Evolutionary conservation across 2,797 vertebrate genomes (phyloP), one percentile per base, ranked within the genome.

Genomic region (Myiotriccus ornatus): DNA sequence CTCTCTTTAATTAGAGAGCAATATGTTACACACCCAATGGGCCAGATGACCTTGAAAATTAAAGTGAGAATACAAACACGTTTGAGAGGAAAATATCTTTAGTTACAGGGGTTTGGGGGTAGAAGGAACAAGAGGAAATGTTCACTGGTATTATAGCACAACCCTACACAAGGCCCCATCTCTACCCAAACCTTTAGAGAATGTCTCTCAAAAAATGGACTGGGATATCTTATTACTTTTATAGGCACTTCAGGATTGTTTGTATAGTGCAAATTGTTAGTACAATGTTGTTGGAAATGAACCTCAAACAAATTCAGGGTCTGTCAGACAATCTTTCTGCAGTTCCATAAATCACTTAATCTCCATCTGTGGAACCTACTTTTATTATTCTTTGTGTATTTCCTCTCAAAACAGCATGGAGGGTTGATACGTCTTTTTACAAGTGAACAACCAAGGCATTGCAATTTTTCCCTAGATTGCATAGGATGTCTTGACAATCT

Each of bases 21-120:
- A 56, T 74, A 76, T 77, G 37, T 70, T 91, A 82, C 55, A n/a
- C 21, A 73, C 28, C 7, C 56, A 79, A 67, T 73, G 34, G 74
- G 34, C 77, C 70, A 87, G 39, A 65, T 84, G 89, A 96, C 86
- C 92, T 95, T 95, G 77, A 90, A 95, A 92, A 87, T 76, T 19
- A 49, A 82, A 94, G 44, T 59, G 50, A 88, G 53, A 57, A 18
- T 20, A 70, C 41, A 77, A 46, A 53, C 7, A 44, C 6, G 17
- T 86, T 73, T 63, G 62, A 91, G 69, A 86, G 10, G 46, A 71
- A 87, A 91, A 65, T 55, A 23, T 63, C 14, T 75, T 74, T 52
- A 83, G 20, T 87, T 87, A 43, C 24, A 74, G n/a, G 21, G 9
- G 6, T 3, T 4, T 47, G 12, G 1, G 9, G 7, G 3, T 27